A percentile compares a stretch with the other conserved stretches of the same genome.
Evolutionary conservation across 2,888 invertebrate species (phyloP).

Genomic region (Caenorhabditis afra): DNA sequence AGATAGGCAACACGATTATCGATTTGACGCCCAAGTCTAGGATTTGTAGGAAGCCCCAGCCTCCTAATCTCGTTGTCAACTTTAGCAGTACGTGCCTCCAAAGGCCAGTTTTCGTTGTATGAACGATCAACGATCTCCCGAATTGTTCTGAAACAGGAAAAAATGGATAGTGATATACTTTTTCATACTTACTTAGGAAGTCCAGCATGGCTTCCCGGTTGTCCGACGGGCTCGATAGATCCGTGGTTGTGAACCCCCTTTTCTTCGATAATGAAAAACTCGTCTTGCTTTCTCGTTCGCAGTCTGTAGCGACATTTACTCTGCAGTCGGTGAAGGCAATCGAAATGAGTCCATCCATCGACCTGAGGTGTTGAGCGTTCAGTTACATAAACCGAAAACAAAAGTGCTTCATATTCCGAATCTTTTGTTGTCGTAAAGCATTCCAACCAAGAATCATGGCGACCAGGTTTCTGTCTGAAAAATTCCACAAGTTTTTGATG

Average conservation of each 20-base stretch:
- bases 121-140: constrained; percentile 71
- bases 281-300: constrained; percentile 58
- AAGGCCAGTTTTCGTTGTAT: constrained; percentile 66
- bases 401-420: constrained; percentile 65
- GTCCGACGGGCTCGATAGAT: constrained; percentile 65
- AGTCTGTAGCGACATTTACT: constrained; percentile 67
- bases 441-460: constrained; percentile 63
- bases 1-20: constrained; percentile 72
- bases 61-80: constrained; percentile 68
- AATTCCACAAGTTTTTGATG: constrained; percentile 9
- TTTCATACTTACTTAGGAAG: constrained; percentile 63
- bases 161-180: neutral
- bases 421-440: constrained; percentile 64
- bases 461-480: constrained; percentile 26
- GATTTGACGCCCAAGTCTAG: constrained; percentile 67
- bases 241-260: constrained; percentile 67
- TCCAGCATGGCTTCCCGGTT: constrained; percentile 68
- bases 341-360: constrained; percentile 67
- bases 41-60: constrained; percentile 68
- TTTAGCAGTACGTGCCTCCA: constrained; percentile 48
- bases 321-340: constrained; percentile 69
- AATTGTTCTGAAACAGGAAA: constrained; percentile 55
- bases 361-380: constrained; percentile 54
- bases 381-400: constrained; percentile 71
- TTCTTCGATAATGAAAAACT: constrained; percentile 68